phyloP scores from a whole-genome alignment of 2,113 vertebrate genomes.

The Machaerirhynchus nigripectus region DNA sequence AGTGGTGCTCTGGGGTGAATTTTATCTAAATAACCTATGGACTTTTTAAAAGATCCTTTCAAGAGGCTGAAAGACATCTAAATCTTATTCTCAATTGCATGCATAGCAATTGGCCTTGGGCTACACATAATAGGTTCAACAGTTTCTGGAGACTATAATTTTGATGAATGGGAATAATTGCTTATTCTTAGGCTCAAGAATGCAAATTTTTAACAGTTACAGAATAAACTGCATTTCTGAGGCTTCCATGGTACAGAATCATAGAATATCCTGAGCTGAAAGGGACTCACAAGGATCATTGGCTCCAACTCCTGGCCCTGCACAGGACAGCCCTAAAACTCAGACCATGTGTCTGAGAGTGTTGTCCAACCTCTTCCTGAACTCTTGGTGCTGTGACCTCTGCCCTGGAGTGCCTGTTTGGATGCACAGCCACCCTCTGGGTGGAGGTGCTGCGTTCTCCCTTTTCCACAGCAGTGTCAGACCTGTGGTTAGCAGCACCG shows the following conservation, averaged over 20 bases:
- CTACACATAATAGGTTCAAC: neutral
- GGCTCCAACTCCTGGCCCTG: neutral
- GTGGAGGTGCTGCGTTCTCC: neutral
- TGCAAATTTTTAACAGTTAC: neutral
- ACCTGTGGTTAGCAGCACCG: neutral
- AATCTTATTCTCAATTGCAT: neutral
- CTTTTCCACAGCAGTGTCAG: neutral
- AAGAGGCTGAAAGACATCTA: neutral
- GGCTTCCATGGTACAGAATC: neutral
- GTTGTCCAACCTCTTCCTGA: neutral
- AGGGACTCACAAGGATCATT: too few species aligned
- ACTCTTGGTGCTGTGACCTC: neutral
- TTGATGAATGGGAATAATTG: neutral
- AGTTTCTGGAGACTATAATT: neutral
- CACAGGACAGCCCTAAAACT: fast-evolving
- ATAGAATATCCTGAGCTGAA: neutral
- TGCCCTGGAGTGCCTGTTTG: neutral
- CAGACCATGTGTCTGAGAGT: neutral
- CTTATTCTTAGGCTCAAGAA: neutral
- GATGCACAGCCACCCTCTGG: neutral
- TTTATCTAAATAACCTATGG: neutral
- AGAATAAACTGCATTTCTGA: neutral
- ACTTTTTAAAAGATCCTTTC: neutral
- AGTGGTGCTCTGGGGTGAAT: neutral
- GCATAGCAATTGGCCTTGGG: neutral